Percentiles rank a stretch among this genome's conserved stretches.
Evolutionary conservation across 2,888 invertebrate genomes (phyloP).

Genomic region (Biston betularia): DNA sequence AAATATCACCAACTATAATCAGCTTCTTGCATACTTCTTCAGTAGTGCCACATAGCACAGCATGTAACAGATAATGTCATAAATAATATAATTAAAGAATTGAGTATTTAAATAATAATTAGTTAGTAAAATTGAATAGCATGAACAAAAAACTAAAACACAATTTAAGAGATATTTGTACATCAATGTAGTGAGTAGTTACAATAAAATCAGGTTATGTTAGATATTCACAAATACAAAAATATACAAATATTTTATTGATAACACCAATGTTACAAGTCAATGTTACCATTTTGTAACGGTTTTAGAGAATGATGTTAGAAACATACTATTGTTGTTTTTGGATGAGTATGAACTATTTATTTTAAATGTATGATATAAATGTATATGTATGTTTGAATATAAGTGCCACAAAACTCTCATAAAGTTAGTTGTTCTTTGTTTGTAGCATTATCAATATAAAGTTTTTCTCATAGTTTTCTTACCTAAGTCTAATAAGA

Average conservation of each 20-base stretch:
- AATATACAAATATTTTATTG: too few relatives aligned
- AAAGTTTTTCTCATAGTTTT: slow-evolving; percentile 1
- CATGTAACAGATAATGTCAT: not conserved
- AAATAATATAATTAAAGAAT: too few relatives aligned
- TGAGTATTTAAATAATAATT: too few relatives aligned
- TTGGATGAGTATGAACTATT: not conserved
- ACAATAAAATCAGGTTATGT: not conserved
- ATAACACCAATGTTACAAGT: too few relatives aligned
- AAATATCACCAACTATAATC: not conserved
- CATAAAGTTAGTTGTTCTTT: too few relatives aligned
- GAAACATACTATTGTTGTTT: not conserved
- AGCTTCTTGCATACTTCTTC: not conserved
- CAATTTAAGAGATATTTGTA: not conserved
- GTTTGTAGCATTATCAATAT: not conserved
- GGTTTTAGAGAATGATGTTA: not conserved
- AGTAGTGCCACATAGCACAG: not conserved
- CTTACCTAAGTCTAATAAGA: slow-evolving; percentile 82
- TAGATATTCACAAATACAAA: not conserved
- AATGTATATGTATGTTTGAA: too few relatives aligned
- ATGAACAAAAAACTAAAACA: too few relatives aligned
- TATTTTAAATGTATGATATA: too few relatives aligned
- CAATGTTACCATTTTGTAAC: not conserved
- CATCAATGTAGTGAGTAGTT: not conserved
- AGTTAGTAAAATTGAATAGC: too few relatives aligned
- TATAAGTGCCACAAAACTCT: too few relatives aligned